Conservation (phyloP, 2,113 vertebrate species). For the Hippotragus niger region DNA sequence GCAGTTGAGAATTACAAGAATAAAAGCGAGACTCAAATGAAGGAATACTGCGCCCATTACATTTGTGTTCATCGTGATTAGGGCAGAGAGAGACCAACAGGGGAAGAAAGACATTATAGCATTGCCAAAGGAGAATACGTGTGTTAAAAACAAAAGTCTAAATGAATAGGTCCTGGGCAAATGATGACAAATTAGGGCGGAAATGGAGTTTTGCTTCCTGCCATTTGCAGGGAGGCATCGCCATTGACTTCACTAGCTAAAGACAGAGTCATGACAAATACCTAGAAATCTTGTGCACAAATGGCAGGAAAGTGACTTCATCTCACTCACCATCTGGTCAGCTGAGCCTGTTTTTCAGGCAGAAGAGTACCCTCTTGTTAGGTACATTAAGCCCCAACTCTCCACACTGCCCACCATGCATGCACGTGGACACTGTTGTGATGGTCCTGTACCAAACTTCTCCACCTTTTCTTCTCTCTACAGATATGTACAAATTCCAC, state of each 20-base stretch:
- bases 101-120: neutral
- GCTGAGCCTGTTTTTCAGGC: slow-evolving; percentile 19
- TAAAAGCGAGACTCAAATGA: slow-evolving; percentile 49
- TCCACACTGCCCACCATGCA: neutral
- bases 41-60: slow-evolving; percentile 34
- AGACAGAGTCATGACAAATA: slow-evolving; percentile 37
- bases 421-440: neutral
- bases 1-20: slow-evolving; percentile 40
- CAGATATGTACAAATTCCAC: neutral
- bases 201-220: slow-evolving; percentile 2
- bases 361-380: slow-evolving; percentile 33
- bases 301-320: slow-evolving; percentile 40
- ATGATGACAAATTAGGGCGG: neutral
- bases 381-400: neutral
- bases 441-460: neutral
- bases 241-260: slow-evolving; percentile 3
- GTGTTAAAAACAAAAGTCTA: slow-evolving; percentile 58
- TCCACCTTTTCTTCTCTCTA: neutral
- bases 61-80: neutral
- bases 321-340: slow-evolving; percentile 45
- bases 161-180: slow-evolving; percentile 33
- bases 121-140: slow-evolving; percentile 11
- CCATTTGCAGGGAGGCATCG: neutral
- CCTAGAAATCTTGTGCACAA: slow-evolving; percentile 11
- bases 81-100: neutral